phyloP scores from a whole-genome alignment of 30 jellyfish, hydroid and myxozoan species.

The Mastigias papua region DNA sequence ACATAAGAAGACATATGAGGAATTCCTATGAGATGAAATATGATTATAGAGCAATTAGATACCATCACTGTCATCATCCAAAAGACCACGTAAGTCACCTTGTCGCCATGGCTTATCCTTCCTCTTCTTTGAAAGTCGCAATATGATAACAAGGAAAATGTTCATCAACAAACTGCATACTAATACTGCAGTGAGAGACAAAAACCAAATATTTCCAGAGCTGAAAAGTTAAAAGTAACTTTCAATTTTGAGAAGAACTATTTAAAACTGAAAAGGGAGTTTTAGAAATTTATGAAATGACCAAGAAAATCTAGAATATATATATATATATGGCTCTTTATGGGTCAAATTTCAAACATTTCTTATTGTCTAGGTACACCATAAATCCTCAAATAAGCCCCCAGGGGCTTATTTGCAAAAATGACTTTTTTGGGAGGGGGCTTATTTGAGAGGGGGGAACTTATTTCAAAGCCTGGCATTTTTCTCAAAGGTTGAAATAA shows the following conservation, averaged over 20 bases:
- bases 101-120: constrained; percentile 49
- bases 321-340: too few relatives aligned
- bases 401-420: not conserved
- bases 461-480: too few relatives aligned
- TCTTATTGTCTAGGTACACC: too few relatives aligned
- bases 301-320: too few relatives aligned
- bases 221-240: not conserved
- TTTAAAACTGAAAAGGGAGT: too few relatives aligned
- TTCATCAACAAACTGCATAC: constrained; percentile 68
- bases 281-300: too few relatives aligned
- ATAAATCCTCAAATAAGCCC: not conserved
- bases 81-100: constrained; percentile 62
- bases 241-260: not conserved
- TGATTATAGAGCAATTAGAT: not conserved
- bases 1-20: not conserved
- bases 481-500: too few relatives aligned
- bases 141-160: constrained; percentile 37
- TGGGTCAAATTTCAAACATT: too few relatives aligned
- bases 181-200: constrained; percentile 46
- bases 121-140: constrained; percentile 36
- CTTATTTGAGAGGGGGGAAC: not conserved
- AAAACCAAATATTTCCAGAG: constrained; percentile 58
- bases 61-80: constrained; percentile 74
- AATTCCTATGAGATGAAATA: not conserved
- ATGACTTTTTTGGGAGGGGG: not conserved